phyloP scores from a whole-genome alignment of 2,797 vertebrate species.

The Sebastes aleutianus region DNA sequence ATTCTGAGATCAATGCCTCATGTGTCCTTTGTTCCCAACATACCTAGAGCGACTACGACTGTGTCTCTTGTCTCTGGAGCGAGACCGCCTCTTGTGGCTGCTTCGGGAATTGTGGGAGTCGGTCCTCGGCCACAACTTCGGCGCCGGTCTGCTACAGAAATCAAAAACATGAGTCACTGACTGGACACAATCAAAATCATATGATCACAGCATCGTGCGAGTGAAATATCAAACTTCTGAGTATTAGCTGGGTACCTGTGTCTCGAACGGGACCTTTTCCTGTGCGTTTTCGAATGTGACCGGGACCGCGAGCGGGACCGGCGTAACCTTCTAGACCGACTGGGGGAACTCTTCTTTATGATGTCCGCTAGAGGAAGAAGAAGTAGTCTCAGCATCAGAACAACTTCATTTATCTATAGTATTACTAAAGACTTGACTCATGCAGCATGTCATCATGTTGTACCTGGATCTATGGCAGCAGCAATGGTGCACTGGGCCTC shows the following conservation, averaged over 20 bases:
- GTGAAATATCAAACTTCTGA: neutral
- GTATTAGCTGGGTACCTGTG: conserved; percentile 81
- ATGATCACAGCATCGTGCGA: neutral
- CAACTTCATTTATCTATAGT: rapidly evolving
- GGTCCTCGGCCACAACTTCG: conserved; percentile 80
- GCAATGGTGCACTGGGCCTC: conserved; percentile 97
- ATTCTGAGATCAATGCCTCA: neutral
- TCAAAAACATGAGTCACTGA: neutral
- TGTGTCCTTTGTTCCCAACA: neutral
- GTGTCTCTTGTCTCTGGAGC: conserved; percentile 84
- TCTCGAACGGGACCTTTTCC: conserved; percentile 91
- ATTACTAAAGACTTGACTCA: neutral
- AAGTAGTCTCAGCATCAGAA: neutral
- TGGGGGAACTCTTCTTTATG: conserved; percentile 79
- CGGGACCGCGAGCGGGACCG: conserved; percentile 84
- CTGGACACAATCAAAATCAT: neutral
- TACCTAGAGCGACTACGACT: conserved; percentile 90
- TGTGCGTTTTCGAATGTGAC: conserved; percentile 85
- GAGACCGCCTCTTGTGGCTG: conserved; percentile 86
- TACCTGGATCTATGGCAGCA: conserved; percentile 96
- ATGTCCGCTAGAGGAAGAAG: conserved; percentile 5
- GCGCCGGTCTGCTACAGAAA: conserved; percentile 81
- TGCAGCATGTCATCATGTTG: neutral
- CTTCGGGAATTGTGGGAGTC: conserved; percentile 85
- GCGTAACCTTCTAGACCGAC: conserved; percentile 63